Evolutionary conservation across 2,888 invertebrate genomes (phyloP).

Genomic region (Xanthostigma xanthostigma): DNA sequence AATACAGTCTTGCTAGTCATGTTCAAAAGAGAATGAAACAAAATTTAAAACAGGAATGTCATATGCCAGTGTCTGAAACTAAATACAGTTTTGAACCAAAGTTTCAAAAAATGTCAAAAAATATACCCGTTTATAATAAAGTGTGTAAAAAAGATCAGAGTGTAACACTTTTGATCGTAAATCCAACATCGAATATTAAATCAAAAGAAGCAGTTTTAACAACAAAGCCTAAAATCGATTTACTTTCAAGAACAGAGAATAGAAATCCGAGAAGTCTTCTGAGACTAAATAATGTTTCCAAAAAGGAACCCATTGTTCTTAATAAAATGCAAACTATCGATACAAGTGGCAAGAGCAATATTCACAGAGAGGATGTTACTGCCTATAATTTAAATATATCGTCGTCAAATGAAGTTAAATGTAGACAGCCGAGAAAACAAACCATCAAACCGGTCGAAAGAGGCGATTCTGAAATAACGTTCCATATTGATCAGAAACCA

Average conservation of each 20-base stretch:
- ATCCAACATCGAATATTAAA: background rate
- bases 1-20: too few species aligned
- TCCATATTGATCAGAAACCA: slow-evolving; percentile 2
- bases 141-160: background rate
- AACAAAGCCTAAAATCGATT: background rate
- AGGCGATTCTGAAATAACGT: slow-evolving; percentile 25
- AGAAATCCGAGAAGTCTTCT: background rate
- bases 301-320: too few species aligned
- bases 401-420: too few species aligned
- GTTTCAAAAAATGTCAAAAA: background rate
- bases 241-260: background rate
- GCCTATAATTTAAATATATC: too few species aligned
- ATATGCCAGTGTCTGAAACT: too few species aligned
- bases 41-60: too few species aligned
- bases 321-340: too few species aligned
- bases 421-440: slow-evolving; percentile 26
- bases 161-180: background rate
- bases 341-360: too few species aligned
- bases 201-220: background rate
- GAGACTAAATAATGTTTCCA: too few species aligned
- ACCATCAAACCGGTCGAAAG: slow-evolving; percentile 26
- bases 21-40: too few species aligned
- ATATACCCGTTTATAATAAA: background rate
- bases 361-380: too few species aligned
- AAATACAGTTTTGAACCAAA: too few species aligned